Conservation (phyloP, 2,113 vertebrate species). For the Channa argus region DNA sequence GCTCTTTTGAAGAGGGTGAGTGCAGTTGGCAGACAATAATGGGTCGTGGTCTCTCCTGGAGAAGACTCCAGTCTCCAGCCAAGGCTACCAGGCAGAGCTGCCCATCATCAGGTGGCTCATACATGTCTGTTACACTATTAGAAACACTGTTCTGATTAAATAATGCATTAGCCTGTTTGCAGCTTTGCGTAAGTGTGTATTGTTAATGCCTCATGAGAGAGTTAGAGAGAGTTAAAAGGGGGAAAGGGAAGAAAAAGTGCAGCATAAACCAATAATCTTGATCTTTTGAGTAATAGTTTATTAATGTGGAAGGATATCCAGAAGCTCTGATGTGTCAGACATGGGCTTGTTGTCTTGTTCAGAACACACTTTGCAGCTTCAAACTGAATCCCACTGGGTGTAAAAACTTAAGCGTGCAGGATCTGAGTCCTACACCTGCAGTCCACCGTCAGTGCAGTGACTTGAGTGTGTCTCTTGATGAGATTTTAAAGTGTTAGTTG, state of each 20-base stretch:
- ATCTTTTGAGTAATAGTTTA: constrained; percentile 16
- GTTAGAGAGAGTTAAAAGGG: constrained; percentile 10
- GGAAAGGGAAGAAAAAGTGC: neutral
- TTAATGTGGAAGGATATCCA: constrained; percentile 10
- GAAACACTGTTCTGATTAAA: constrained; percentile 1
- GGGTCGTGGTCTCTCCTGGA: constrained; percentile 81
- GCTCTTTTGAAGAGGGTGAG: constrained; percentile 90
- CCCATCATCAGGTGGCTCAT: constrained; percentile 77
- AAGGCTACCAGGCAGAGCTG: constrained; percentile 75
- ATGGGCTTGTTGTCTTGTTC: neutral
- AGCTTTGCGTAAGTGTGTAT: constrained; percentile 2
- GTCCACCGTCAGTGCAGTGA: constrained; percentile 24
- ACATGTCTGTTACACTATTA: neutral
- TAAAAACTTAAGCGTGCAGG: constrained; percentile 1
- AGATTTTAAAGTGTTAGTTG: constrained; percentile 19
- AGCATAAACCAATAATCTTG: constrained; percentile 7
- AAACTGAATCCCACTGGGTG: constrained; percentile 9
- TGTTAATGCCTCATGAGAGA: constrained; percentile 12
- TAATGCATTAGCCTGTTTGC: constrained; percentile 5
- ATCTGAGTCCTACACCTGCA: constrained; percentile 9
- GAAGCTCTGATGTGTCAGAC: constrained; percentile 27
- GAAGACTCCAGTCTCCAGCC: constrained; percentile 77
- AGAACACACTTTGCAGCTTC: neutral
- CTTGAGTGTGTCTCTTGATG: constrained; percentile 17
- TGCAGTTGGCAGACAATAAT: constrained; percentile 87